Conservation (phyloP, 30 jellyfish, hydroid and myxozoan species). For the Cassiopea andromeda region DNA sequence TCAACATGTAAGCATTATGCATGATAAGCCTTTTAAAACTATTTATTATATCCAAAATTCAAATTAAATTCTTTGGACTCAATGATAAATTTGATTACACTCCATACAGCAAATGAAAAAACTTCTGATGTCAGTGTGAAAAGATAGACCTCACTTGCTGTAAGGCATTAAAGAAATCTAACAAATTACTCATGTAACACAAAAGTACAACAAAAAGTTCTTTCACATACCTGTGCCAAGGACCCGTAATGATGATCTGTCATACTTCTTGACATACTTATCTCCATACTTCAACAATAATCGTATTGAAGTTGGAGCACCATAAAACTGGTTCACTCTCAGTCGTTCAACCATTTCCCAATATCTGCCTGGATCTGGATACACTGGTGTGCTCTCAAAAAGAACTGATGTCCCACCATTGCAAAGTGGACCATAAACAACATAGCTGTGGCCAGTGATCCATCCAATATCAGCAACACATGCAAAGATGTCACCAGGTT, state of each 20-base stretch:
- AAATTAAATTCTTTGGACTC: too few species aligned
- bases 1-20: too few species aligned
- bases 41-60: too few species aligned
- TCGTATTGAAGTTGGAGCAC: conserved; percentile 99
- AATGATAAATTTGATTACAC: too few species aligned
- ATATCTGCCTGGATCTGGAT: conserved; percentile 98
- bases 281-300: conserved; percentile 82
- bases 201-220: not conserved
- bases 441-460: conserved; percentile 98
- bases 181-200: too few species aligned
- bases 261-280: conserved; percentile 83
- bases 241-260: conserved; percentile 80
- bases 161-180: too few species aligned
- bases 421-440: conserved; percentile 96
- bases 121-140: too few species aligned
- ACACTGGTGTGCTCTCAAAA: conserved; percentile 96
- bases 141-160: too few species aligned
- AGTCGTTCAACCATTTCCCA: conserved; percentile 98
- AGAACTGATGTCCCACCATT: conserved; percentile 95
- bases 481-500: conserved; percentile 93
- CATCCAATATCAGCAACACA: conserved; percentile 99
- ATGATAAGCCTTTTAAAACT: too few species aligned
- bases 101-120: too few species aligned
- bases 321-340: conserved; percentile 89
- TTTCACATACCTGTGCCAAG: conserved; percentile 87